Evolutionary conservation across 2,888 invertebrate genomes (phyloP).

Genomic region (Drosophila sordidula): DNA sequence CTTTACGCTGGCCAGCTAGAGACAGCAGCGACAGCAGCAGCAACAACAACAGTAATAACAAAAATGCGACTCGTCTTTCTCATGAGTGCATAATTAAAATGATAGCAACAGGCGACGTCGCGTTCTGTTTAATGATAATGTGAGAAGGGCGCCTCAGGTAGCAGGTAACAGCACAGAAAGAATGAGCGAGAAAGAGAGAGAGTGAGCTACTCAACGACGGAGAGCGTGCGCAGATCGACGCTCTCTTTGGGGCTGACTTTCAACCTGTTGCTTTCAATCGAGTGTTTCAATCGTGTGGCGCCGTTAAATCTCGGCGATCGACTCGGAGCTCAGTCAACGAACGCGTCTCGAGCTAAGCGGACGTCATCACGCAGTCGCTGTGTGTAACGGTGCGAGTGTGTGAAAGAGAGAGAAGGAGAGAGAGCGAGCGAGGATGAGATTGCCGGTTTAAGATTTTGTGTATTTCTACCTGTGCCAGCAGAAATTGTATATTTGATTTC

Average conservation of each 20-base stretch:
- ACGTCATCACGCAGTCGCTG: constrained; percentile 53
- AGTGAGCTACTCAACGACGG: constrained; percentile 6
- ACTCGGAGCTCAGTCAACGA: constrained; percentile 74
- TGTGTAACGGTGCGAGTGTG: constrained; percentile 12
- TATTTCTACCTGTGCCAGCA: constrained; percentile 66
- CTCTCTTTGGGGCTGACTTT: constrained; percentile 34
- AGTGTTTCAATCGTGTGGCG: constrained; percentile 51
- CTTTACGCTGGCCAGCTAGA: constrained; percentile 26
- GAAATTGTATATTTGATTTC: constrained; percentile 24
- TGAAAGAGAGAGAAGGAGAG: background rate
- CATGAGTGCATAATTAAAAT: constrained; percentile 72
- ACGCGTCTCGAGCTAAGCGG: constrained; percentile 74
- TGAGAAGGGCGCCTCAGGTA: constrained; percentile 75
- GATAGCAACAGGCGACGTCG: constrained; percentile 69
- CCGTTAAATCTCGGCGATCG: constrained; percentile 68
- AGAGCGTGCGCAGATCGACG: constrained; percentile 3
- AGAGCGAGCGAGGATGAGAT: constrained; percentile 1
- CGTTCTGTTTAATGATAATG: constrained; percentile 74
- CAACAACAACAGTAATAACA: constrained; percentile 19
- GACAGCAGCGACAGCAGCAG: constrained; percentile 32
- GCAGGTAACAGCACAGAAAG: constrained; percentile 38
- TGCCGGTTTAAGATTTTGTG: constrained; percentile 74
- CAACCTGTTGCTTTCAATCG: constrained; percentile 70
- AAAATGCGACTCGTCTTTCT: constrained; percentile 63
- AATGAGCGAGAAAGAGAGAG: constrained; percentile 4